These are phyloP conservation scores for Actinia tenebrosa DNA, from an alignment of 64 coral and sea anemone genomes.

Conservation along the genomic window DNA sequence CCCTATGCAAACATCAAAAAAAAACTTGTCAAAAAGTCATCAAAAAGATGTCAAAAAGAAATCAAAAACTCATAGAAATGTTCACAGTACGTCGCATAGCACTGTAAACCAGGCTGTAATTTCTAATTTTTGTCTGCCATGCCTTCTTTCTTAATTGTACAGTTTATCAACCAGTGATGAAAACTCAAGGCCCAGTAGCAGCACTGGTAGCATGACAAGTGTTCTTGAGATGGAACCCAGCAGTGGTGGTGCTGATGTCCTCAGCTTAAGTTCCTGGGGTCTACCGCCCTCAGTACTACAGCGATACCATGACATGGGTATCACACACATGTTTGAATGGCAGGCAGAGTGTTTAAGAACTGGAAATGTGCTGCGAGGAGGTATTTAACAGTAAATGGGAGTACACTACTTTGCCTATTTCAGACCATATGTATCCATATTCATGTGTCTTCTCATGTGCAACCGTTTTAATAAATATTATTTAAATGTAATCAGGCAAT, in stretches of 20 bases:
- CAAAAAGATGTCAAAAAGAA: too few relatives aligned
- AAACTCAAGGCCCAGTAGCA: not conserved
- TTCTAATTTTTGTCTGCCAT: too few relatives aligned
- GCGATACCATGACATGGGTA: slow-evolving; percentile 72
- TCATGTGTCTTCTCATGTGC: too few relatives aligned
- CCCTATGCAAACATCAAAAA: too few relatives aligned
- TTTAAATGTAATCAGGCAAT: slow-evolving; percentile 53
- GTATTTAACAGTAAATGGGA: slow-evolving; percentile 27
- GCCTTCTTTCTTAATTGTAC: not conserved
- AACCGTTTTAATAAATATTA: not conserved
- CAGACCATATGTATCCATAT: too few relatives aligned
- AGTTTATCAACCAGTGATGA: slow-evolving; percentile 22
- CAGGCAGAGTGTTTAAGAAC: slow-evolving; percentile 85
- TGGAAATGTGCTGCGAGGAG: slow-evolving; percentile 89
- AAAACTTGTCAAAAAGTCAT: too few relatives aligned
- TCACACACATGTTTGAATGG: slow-evolving; percentile 98
- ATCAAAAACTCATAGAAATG: too few relatives aligned
- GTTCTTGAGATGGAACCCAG: not conserved
- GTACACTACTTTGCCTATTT: too few relatives aligned
- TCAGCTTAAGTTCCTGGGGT: slow-evolving; percentile 78
- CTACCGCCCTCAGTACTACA: slow-evolving; percentile 57
- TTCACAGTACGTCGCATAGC: too few relatives aligned
- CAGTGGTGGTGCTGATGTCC: not conserved
- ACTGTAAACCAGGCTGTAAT: too few relatives aligned
- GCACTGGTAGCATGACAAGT: not conserved